These are phyloP conservation scores for Epinotia nisella DNA, from an alignment of 2,888 invertebrate genomes.

Conservation along the genomic window DNA sequence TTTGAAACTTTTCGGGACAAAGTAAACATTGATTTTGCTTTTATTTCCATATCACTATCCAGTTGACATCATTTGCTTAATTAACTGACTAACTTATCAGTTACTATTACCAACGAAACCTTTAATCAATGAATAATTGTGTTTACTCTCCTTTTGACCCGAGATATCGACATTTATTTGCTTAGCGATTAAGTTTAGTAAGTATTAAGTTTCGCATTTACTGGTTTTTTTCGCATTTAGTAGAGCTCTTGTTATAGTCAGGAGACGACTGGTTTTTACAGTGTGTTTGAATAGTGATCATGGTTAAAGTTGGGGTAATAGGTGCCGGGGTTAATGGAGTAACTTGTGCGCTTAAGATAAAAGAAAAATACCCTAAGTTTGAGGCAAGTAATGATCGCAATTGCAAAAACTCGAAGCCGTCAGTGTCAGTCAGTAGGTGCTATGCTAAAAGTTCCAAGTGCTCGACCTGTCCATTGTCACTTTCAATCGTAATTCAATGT, in stretches of 20 bases:
- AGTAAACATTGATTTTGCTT: not conserved
- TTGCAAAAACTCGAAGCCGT: too few species aligned
- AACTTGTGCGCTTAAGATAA: conserved; percentile 87
- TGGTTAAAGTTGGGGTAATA: conserved; percentile 85
- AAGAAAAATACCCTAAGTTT: conserved; percentile 80
- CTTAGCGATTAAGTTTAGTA: conserved; percentile 16
- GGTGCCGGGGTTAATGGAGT: conserved; percentile 91
- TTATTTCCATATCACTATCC: not conserved
- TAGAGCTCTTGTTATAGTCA: not conserved
- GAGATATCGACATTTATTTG: conserved; percentile 21
- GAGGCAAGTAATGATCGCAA: conserved; percentile 61
- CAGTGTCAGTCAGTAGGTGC: too few species aligned
- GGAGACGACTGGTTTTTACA: not conserved
- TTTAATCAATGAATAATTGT: not conserved
- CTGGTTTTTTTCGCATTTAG: not conserved
- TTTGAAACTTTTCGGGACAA: not conserved
- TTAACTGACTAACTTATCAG: not conserved
- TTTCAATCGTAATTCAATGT: too few species aligned
- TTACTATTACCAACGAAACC: not conserved
- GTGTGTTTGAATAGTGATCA: conserved; percentile 45
- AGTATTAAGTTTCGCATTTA: conserved; percentile 1
- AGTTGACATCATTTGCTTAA: not conserved
- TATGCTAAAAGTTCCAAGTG: too few species aligned
- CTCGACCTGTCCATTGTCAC: too few species aligned
- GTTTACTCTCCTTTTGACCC: conserved; percentile 31